phyloP scores from a whole-genome alignment of 2,888 invertebrate species.

The Zhuqinia jingwanae region DNA sequence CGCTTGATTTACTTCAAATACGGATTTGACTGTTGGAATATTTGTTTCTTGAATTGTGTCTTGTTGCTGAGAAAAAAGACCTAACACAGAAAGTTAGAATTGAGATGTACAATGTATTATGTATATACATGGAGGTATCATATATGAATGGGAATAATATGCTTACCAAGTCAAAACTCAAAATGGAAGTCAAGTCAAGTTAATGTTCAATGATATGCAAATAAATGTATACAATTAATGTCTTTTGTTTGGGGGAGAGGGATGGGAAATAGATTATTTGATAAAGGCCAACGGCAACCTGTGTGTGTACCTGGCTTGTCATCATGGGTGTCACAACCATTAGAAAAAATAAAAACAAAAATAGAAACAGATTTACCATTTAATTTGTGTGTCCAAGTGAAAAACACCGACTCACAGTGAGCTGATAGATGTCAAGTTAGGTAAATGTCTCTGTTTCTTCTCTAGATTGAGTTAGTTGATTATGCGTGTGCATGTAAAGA shows the following conservation, averaged over 20 bases:
- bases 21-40: conserved; percentile 1
- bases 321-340: conserved; percentile 25
- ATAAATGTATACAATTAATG: no score
- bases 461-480: no score
- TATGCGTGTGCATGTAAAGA: neutral
- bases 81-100: no score
- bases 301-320: conserved; percentile 3
- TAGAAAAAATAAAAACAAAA: conserved; percentile 19
- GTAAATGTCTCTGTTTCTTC: neutral
- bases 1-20: conserved; percentile 52
- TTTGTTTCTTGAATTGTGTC: neutral
- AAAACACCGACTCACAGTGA: neutral
- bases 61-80: no score
- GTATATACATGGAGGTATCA: no score
- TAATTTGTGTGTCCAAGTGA: neutral
- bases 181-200: conserved; percentile 1
- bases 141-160: conserved; percentile 1
- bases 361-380: neutral
- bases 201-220: neutral
- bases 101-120: no score
- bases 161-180: neutral
- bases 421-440: conserved; percentile 54
- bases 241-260: no score
- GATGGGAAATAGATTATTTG: neutral
- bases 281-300: neutral